Percentiles rank a stretch among this genome's conserved stretches.
Evolutionary conservation across 2,113 vertebrate genomes (phyloP).

Genomic region (Hippoglossus stenolepis): DNA sequence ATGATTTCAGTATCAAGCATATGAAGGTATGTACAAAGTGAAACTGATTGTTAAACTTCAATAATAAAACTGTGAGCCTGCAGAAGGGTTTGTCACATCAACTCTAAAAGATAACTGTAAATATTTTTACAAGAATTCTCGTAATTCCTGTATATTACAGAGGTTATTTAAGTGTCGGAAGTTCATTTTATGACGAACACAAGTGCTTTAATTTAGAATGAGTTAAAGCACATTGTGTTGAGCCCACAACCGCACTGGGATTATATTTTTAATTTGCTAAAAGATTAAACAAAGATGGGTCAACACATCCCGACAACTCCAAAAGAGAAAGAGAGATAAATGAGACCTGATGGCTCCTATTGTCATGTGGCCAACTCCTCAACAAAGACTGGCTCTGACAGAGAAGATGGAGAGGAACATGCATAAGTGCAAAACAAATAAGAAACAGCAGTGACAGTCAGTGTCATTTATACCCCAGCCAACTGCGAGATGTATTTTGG

Average conservation of each 20-base stretch:
- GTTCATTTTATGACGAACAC: background rate
- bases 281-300: background rate
- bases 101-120: background rate
- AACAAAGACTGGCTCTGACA: background rate
- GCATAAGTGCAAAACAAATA: too few species aligned
- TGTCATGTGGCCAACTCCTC: background rate
- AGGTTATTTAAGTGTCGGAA: background rate
- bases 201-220: background rate
- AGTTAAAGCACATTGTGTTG: background rate
- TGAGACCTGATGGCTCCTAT: background rate
- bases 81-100: slow-evolving; percentile 6
- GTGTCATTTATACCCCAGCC: too few species aligned
- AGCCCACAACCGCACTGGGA: background rate
- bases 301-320: background rate
- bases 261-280: background rate
- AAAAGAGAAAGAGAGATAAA: background rate
- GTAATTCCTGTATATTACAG: background rate
- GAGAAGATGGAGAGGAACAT: too few species aligned
- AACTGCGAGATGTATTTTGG: too few species aligned
- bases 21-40: background rate
- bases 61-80: background rate
- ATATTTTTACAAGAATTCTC: background rate
- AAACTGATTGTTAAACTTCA: slow-evolving; percentile 6
- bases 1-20: background rate
- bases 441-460: too few species aligned